These are phyloP conservation scores for Trissolcus basalis DNA, from an alignment of 1,140 invertebrate species.

Conservation along the genomic window DNA sequence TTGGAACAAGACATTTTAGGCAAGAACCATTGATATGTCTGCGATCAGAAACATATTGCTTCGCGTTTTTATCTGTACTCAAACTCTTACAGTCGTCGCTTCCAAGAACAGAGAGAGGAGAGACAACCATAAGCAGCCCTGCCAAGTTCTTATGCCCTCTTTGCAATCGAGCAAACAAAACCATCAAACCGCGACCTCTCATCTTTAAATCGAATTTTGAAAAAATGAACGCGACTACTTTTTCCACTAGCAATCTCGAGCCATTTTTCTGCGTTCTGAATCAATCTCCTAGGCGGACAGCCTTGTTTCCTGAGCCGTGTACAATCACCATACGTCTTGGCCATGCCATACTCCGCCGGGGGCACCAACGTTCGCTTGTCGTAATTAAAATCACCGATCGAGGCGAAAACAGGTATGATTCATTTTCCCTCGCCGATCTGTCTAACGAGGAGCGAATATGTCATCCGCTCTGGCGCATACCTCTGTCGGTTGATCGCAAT, in stretches of 20 bases:
- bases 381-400: slow-evolving; percentile 34
- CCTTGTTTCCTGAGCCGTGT: slow-evolving; percentile 8
- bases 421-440: slow-evolving; percentile 19
- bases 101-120: not conserved
- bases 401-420: slow-evolving; percentile 37
- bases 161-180: not conserved
- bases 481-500: too few relatives aligned
- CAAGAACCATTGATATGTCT: not conserved
- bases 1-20: too few relatives aligned
- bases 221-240: slow-evolving; percentile 6
- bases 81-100: not conserved
- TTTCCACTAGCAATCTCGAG: slow-evolving; percentile 6
- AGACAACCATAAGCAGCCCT: not conserved
- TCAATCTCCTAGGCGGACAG: slow-evolving; percentile 4
- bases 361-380: slow-evolving; percentile 8
- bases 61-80: not conserved
- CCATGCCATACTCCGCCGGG: slow-evolving; percentile 2
- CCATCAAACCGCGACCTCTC: not conserved
- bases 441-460: too few relatives aligned
- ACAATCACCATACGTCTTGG: slow-evolving; percentile 22
- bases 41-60: slow-evolving; percentile 2
- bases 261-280: slow-evolving; percentile 6
- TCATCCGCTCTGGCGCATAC: too few relatives aligned
- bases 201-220: slow-evolving; percentile 3
- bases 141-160: not conserved